Conservation (phyloP, 2,888 invertebrate species). For the Lycia hirtaria region DNA sequence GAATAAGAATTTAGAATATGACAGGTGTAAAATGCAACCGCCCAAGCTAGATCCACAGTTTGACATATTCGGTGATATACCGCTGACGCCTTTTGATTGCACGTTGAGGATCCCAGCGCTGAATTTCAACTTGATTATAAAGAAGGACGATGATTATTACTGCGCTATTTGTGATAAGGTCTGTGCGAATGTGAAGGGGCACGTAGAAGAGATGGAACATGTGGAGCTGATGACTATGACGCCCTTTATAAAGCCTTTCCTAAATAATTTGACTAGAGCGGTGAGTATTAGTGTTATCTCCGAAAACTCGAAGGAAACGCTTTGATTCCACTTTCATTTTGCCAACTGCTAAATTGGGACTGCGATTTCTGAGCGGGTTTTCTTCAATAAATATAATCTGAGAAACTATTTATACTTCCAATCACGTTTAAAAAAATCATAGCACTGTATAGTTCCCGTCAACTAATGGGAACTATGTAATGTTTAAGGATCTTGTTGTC, state of each 20-base stretch:
- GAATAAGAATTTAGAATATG: not conserved
- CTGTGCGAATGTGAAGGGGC: conserved; percentile 17
- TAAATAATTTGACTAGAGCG: conserved; percentile 45
- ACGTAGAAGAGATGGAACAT: conserved; percentile 27
- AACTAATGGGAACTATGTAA: too few species aligned
- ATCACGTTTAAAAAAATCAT: too few species aligned
- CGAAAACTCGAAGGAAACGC: too few species aligned
- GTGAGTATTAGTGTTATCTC: conserved; percentile 41
- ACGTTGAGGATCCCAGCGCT: conserved; percentile 23
- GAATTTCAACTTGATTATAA: conserved; percentile 25
- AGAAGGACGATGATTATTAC: conserved; percentile 1
- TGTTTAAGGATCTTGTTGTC: not conserved
- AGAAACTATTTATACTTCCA: too few species aligned
- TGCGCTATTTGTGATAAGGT: conserved; percentile 31
- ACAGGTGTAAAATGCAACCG: not conserved
- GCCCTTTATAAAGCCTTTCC: conserved; percentile 43
- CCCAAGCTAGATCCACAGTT: not conserved
- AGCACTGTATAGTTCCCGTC: too few species aligned
- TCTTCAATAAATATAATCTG: too few species aligned
- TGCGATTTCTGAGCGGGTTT: too few species aligned
- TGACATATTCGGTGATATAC: conserved; percentile 23
- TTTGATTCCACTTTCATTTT: too few species aligned
- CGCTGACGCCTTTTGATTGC: conserved; percentile 25
- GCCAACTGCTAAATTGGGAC: too few species aligned
- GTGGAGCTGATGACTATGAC: conserved; percentile 24